Percentiles rank a stretch among this genome's conserved stretches.
Evolutionary conservation across 1,140 invertebrate species (phyloP).

Genomic region (Phymorhynchus buccinoides): DNA sequence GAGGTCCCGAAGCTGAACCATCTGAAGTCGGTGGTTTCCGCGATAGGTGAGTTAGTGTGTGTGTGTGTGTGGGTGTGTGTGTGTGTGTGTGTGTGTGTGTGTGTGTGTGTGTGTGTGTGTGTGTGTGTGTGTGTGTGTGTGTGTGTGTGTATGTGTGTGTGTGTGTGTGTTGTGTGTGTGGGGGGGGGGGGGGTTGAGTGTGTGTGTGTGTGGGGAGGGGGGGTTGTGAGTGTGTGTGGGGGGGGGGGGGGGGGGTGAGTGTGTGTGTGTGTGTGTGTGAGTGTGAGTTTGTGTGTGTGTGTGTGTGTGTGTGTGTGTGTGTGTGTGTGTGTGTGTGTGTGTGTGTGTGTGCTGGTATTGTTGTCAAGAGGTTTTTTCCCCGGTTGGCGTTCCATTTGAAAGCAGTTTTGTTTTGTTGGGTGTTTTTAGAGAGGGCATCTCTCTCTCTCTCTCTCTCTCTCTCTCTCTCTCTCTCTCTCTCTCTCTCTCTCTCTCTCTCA

Average conservation of each 20-base stretch:
- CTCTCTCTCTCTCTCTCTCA: not conserved
- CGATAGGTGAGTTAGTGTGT: not conserved
- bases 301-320: too few species aligned
- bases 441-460: not conserved
- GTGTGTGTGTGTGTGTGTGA: too few species aligned
- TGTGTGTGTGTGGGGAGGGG: too few species aligned
- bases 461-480: not conserved
- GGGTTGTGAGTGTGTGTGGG: too few species aligned
- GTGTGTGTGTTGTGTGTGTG: too few species aligned
- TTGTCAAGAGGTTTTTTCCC: not conserved
- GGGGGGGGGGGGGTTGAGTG: too few species aligned
- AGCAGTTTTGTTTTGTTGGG: too few species aligned
- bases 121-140: not conserved
- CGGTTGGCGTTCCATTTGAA: too few species aligned
- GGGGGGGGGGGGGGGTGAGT: too few species aligned
- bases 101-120: not conserved
- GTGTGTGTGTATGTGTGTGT: not conserved
- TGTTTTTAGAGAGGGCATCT: not conserved
- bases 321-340: too few species aligned
- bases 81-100: not conserved
- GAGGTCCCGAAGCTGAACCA: not conserved
- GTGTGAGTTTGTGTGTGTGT: too few species aligned
- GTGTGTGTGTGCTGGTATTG: too few species aligned
- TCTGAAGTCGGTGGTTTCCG: not conserved
- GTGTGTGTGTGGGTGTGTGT: not conserved